These are phyloP conservation scores for Alcis repandata DNA, from an alignment of 2,888 invertebrate species.

Conservation along the genomic window DNA sequence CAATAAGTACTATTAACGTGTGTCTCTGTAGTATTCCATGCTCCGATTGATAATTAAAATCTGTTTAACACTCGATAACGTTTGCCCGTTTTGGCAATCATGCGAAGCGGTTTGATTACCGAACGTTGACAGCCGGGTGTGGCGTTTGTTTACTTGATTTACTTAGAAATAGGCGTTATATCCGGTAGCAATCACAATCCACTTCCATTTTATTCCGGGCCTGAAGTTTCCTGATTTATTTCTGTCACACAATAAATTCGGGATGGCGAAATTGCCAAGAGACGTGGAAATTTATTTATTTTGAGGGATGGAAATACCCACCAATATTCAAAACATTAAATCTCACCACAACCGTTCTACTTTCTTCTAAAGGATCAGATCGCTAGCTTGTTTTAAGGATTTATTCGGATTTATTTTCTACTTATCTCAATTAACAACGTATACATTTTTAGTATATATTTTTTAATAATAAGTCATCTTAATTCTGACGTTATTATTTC, in stretches of 20 bases:
- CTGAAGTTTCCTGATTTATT: slow-evolving; percentile 37
- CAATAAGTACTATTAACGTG: too few relatives aligned
- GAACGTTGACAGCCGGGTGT: slow-evolving; percentile 12
- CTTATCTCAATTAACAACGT: too few relatives aligned
- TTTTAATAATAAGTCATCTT: too few relatives aligned
- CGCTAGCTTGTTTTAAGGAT: too few relatives aligned
- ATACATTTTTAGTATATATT: too few relatives aligned
- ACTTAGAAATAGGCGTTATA: slow-evolving; percentile 25
- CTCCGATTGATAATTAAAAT: slow-evolving; percentile 34
- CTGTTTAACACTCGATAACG: not conserved
- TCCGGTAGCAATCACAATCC: slow-evolving; percentile 42
- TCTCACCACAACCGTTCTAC: too few relatives aligned
- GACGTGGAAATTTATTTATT: slow-evolving; percentile 25
- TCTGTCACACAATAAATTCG: slow-evolving; percentile 39
- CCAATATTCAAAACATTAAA: too few relatives aligned
- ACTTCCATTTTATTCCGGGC: slow-evolving; percentile 33
- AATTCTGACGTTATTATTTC: too few relatives aligned
- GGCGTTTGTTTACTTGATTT: slow-evolving; percentile 22
- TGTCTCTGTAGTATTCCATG: not conserved
- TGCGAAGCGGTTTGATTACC: slow-evolving; percentile 27
- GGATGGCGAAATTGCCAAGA: slow-evolving; percentile 8
- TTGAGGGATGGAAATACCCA: slow-evolving; percentile 14
- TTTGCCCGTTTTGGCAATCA: slow-evolving; percentile 12
- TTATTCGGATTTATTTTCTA: too few relatives aligned
- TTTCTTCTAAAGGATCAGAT: too few relatives aligned